These are phyloP conservation scores for Microctenopoma steveboyesi DNA, from an alignment of 2,797 vertebrate species.

Conservation along the genomic window DNA sequence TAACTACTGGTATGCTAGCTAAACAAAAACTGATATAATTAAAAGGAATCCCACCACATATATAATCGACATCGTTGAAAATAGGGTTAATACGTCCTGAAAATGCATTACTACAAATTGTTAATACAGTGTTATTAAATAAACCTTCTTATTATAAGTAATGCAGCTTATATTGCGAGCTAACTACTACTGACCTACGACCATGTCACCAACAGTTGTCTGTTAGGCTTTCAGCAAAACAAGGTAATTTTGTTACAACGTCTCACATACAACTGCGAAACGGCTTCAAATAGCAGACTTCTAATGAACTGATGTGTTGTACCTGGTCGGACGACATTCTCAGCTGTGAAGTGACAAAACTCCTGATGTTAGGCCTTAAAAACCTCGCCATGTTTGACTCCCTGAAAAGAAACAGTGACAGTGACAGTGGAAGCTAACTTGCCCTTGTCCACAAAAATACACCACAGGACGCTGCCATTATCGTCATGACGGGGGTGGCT, in stretches of 20 bases:
- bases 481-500: constrained; percentile 6
- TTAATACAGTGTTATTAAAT: neutral
- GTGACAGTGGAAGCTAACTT: constrained; percentile 1
- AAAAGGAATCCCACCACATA: neutral
- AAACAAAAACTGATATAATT: neutral
- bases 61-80: accelerated
- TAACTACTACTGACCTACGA: neutral
- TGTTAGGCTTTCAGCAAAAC: neutral
- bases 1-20: neutral
- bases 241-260: neutral
- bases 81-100: neutral
- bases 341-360: constrained; percentile 73
- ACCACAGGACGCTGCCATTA: constrained; percentile 72
- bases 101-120: neutral
- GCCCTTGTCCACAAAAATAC: constrained; percentile 66
- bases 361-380: constrained; percentile 71
- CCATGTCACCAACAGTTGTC: neutral
- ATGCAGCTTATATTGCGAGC: no score
- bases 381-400: constrained; percentile 74
- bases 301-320: constrained; percentile 10
- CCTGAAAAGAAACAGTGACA: constrained; percentile 11
- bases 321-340: constrained; percentile 82
- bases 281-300: neutral
- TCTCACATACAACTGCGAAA: neutral
- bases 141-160: neutral